Evolutionary conservation across 2,888 invertebrate species (phyloP).

Genomic region (Sphaerophoria taeniata): DNA sequence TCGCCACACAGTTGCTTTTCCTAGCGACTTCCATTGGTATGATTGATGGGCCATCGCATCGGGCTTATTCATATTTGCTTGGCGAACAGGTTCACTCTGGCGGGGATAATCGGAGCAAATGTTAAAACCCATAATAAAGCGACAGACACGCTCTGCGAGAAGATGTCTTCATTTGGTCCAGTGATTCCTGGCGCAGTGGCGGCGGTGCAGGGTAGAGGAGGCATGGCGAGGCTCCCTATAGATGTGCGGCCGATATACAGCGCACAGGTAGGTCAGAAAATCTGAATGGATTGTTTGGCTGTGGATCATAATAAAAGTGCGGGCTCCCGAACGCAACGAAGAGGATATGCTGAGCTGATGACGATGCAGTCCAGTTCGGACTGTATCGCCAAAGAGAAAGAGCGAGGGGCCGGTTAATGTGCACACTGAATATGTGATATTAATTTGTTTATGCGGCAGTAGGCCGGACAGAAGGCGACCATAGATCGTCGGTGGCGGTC

Average conservation of each 20-base stretch:
- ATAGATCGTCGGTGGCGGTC: not conserved
- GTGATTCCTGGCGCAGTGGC: conserved; percentile 37
- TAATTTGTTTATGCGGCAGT: conserved; percentile 71
- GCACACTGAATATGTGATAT: conserved; percentile 67
- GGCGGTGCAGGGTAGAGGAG: not conserved
- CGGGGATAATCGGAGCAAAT: conserved; percentile 72
- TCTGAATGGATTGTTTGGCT: conserved; percentile 14
- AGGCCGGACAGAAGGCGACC: conserved; percentile 20
- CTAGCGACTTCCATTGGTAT: conserved; percentile 66
- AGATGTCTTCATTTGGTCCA: conserved; percentile 74
- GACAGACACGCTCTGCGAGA: conserved; percentile 74
- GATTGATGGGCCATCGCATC: conserved; percentile 70
- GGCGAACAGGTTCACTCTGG: conserved; percentile 71
- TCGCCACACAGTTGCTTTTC: conserved; percentile 7
- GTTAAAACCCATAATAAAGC: conserved; percentile 73
- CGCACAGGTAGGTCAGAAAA: conserved; percentile 63
- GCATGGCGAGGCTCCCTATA: conserved; percentile 45
- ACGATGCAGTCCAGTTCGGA: too few species aligned
- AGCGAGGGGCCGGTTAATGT: conserved; percentile 14
- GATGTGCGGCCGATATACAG: conserved; percentile 45
- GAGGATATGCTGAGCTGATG: not conserved
- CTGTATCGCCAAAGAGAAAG: not conserved
- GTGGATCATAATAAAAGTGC: conserved; percentile 42
- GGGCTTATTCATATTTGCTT: not conserved
- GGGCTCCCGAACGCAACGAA: conserved; percentile 54